Conservation (phyloP, 2,888 invertebrate genomes). For the Bombylius major region DNA sequence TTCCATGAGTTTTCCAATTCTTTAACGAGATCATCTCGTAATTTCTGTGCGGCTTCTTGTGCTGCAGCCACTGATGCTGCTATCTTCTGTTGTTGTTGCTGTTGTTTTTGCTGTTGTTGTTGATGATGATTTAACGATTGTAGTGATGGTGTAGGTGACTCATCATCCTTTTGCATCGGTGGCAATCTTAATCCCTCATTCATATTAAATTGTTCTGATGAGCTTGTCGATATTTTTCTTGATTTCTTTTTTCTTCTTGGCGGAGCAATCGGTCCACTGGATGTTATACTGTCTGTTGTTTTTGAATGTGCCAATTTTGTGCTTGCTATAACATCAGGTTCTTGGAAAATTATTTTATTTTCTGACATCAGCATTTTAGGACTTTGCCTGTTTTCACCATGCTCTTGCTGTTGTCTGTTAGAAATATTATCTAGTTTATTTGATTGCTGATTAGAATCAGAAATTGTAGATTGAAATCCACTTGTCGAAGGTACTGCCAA, state of each 20-base stretch:
- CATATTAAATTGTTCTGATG: slow-evolving; percentile 33
- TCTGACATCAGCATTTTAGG: neutral
- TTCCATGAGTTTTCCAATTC: slow-evolving; percentile 72
- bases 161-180: slow-evolving; percentile 27
- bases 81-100: neutral
- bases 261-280: slow-evolving; percentile 54
- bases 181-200: slow-evolving; percentile 29
- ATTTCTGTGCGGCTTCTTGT: slow-evolving; percentile 20
- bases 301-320: slow-evolving; percentile 53
- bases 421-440: slow-evolving; percentile 15
- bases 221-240: slow-evolving; percentile 32
- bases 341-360: slow-evolving; percentile 36
- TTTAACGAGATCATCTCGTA: slow-evolving; percentile 32
- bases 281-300: slow-evolving; percentile 35
- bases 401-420: neutral
- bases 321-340: slow-evolving; percentile 89
- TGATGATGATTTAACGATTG: neutral
- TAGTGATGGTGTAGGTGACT: slow-evolving; percentile 16
- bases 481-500: neutral
- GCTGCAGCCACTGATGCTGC: neutral
- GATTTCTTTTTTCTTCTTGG: slow-evolving; percentile 63
- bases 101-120: neutral
- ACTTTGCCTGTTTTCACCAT: neutral
- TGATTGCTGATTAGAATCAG: slow-evolving; percentile 14
- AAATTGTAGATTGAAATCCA: neutral